Evolutionary conservation across 2,113 vertebrate genomes (phyloP).

Genomic region (Mesocricetus auratus): DNA sequence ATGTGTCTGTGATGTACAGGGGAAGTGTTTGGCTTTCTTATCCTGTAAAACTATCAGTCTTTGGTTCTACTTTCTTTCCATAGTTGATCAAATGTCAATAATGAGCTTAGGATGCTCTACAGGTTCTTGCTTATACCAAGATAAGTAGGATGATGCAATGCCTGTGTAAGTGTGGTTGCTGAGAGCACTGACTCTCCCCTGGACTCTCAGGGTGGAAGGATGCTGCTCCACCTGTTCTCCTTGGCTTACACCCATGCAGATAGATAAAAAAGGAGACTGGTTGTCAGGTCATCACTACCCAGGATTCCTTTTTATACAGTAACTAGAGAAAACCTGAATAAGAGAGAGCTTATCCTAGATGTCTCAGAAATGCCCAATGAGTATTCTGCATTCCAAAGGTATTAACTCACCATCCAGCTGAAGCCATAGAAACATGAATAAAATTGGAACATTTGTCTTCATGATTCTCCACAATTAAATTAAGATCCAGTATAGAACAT

Average conservation of each 20-base stretch:
- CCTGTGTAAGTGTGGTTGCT: no score
- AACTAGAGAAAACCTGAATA: neutral
- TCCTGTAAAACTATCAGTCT: no score
- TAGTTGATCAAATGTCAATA: no score
- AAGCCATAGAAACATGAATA: neutral
- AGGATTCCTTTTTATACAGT: neutral
- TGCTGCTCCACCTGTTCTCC: no score
- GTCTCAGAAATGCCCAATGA: neutral
- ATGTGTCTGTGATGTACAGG: neutral
- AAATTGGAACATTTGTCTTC: neutral
- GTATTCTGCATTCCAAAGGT: neutral
- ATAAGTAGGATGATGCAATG: no score
- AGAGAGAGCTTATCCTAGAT: neutral
- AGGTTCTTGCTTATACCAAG: no score
- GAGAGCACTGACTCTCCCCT: no score
- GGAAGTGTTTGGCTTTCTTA: no score
- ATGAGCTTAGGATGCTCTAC: no score
- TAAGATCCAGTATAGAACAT: neutral
- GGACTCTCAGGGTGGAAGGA: no score
- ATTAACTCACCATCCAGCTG: conserved; percentile 45
- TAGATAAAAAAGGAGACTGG: fast-evolving
- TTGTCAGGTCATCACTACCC: neutral
- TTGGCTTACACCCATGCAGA: no score
- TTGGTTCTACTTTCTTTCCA: no score
- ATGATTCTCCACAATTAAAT: neutral